Conservation (phyloP, 2,797 vertebrate species). For the Heliangelus exortis region DNA sequence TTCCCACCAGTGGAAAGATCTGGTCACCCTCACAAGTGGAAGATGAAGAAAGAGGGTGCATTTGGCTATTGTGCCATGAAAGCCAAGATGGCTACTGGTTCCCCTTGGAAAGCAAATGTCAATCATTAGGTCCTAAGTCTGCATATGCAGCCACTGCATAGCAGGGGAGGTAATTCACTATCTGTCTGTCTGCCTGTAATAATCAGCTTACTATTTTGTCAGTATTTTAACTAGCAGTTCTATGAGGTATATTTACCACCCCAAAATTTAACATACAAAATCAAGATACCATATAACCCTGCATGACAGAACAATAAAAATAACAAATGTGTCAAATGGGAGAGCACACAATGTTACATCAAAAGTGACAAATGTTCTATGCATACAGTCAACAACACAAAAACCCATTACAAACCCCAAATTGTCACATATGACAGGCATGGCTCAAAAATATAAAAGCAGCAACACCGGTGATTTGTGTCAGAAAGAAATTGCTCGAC, state of each 20-base stretch:
- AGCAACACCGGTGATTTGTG: conserved; percentile 22
- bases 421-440: conserved; percentile 30
- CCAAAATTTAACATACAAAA: conserved; percentile 3
- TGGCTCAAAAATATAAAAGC: conserved; percentile 68
- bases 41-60: accelerated
- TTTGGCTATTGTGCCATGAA: background rate
- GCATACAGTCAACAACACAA: conserved; percentile 31
- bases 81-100: background rate
- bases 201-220: conserved; percentile 55
- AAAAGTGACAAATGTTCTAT: background rate
- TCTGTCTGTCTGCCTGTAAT: background rate
- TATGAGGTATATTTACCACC: conserved; percentile 66
- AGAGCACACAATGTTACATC: background rate
- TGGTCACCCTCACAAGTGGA: background rate
- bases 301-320: background rate
- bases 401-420: background rate
- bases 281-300: background rate
- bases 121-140: background rate
- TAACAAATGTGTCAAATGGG: background rate
- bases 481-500: conserved; percentile 13
- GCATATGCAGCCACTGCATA: background rate
- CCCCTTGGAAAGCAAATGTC: conserved; percentile 5
- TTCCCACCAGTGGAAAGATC: background rate
- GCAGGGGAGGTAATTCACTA: conserved; percentile 2
- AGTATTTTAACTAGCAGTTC: conserved; percentile 25